These are phyloP conservation scores for Pongo abelii DNA, from an alignment of 2,113 vertebrate genomes.

Conservation along the genomic window DNA sequence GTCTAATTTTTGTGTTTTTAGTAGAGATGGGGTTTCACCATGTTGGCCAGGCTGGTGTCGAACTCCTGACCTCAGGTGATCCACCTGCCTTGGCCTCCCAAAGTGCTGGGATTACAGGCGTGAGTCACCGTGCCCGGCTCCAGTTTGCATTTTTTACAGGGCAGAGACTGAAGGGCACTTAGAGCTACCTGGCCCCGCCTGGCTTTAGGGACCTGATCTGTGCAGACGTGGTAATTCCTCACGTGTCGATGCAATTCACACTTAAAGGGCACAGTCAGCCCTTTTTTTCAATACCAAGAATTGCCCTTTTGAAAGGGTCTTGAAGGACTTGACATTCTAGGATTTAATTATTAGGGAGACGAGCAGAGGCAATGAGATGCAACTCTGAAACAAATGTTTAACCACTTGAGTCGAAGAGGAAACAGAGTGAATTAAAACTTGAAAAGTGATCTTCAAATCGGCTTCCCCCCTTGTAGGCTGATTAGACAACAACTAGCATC, in stretches of 20 bases:
- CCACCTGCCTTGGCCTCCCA: no score
- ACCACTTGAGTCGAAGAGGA: background rate
- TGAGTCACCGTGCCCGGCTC: no score
- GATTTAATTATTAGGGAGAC: background rate
- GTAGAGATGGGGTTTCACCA: no score
- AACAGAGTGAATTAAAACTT: background rate
- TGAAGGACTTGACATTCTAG: constrained; percentile 34
- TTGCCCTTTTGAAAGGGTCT: constrained; percentile 11
- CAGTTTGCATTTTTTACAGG: background rate
- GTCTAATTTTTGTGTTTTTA: no score
- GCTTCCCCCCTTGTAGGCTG: background rate
- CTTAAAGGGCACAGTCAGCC: background rate
- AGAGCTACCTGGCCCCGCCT: background rate
- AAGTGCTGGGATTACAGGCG: no score
- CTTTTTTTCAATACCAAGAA: background rate
- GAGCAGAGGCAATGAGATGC: background rate
- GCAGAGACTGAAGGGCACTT: background rate
- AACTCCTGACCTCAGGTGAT: no score
- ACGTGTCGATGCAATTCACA: background rate
- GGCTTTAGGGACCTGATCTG: background rate
- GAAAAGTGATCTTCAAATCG: background rate
- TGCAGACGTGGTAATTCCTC: background rate
- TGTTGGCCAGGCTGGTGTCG: no score
- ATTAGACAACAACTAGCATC: rapidly evolving
- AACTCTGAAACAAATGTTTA: background rate